Evolutionary conservation across 2,113 vertebrate genomes (phyloP), one percentile per base, ranked within the genome.

Genomic region (Anguilla japonica): DNA sequence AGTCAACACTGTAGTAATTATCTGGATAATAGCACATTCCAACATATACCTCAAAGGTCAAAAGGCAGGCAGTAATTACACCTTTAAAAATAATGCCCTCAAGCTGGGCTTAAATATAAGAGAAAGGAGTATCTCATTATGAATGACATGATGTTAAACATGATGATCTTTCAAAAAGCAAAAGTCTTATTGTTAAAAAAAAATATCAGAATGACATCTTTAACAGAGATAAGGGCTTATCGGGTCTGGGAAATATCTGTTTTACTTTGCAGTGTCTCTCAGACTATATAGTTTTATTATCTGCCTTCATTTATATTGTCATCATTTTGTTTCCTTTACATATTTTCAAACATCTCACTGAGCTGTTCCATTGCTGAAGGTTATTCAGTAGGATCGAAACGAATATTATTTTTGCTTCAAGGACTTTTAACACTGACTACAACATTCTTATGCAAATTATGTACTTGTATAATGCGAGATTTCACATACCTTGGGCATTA

Each of bases 401-500:
- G 86, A 87, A 88, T 91, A 81, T 91, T 93, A 91, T 91, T 88
- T 91, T 86, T 80, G 91, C 88, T 91, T 88, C 89, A 90, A 92
- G 91, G 93, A 92, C 91, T 94, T 94, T 94, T 92, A 94, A 91
- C 94, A 94, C 89, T 96, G 95, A 94, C 94, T 94, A 96, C 95
- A 96, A 96, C 96, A 97, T 95, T 94, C 87, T 91, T 96, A 94
- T 96, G 96, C 96, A 97, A 97, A 97, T 91, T 88, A 85, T 89
- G 91, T 86, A 90, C 90, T 87, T 40, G 87, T 83, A 50, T 53
- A 81, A 67, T 89, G 88, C 90, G 86, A 89, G 91, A 91, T 90
- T 94, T 93, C 96, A 96, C 96, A 96, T 96, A 96, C 95, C 94
- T 95, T 91, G 93, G 94, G 95, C 93, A 94, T 95, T 91, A 95